Evolutionary conservation across 1,140 invertebrate species (phyloP), one percentile per base, ranked within the genome.

Genomic region (Atta cephalotes): DNA sequence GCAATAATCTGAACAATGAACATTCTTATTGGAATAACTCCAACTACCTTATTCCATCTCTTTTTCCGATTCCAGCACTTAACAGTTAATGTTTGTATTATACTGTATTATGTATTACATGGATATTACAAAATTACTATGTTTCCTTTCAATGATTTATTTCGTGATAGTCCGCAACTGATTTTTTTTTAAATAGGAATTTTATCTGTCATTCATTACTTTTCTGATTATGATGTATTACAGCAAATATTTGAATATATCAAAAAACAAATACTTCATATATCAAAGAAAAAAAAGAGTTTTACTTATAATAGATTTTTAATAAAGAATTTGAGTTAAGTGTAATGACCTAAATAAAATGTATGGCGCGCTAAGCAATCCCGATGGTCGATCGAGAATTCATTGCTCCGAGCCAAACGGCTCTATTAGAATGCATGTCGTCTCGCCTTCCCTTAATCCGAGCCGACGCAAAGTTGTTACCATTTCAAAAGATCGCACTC

Each of bases 1-100:
- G 87, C 82, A 90, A 91, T 92, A 93, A 92, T 91, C 77, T 68
- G 90, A 92, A 92, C 89, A 92, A 93, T 92, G 89, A 91, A 92
- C 86, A 91, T 92, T 65, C 82, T 62, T 85, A 88, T 91, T 93
- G 92, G 93, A 93, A 70, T 84, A 78, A 84, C 51, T 93, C 92
- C 93, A 93, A 93, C 84, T 79, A 70, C 80, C 53, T 56, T 81
- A 82, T 66, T 60, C 10, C n/a, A 62, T 12, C 63, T 62, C 51
- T 74, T 76, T 80, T 85, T 81, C 60, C 21, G 49, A 39, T 86
- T 70, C 4, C 31, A 74, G 12, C 2, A 12, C 63, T 31, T 58
- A 49, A 39, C 82, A 58, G 31, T 74, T 60, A 74, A 74, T 89
- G 49, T 76, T 87, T 51, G 28, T 28, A 62, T n/a, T 25, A 45